A percentile compares a stretch with the other conserved stretches of the same genome.
These are phyloP conservation scores for Crocodylus rhombifer DNA, from an alignment of 2,797 vertebrate species.

Conservation along the genomic window DNA sequence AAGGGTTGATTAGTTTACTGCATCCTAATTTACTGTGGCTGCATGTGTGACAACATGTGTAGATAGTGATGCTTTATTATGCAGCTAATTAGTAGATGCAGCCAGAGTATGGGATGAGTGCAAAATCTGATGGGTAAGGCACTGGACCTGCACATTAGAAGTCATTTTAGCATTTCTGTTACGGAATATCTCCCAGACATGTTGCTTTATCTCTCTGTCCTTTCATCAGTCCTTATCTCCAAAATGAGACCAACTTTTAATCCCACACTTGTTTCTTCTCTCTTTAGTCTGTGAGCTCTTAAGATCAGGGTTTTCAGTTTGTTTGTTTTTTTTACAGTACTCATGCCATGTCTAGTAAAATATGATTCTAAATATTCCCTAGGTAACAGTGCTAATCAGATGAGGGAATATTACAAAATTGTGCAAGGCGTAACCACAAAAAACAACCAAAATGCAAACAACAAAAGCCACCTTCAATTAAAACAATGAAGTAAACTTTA, in stretches of 20 bases:
- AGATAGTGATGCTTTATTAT: not conserved
- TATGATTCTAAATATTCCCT: not conserved
- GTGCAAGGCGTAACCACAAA: not conserved
- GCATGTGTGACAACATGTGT: not conserved
- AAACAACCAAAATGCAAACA: not conserved
- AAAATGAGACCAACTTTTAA: not conserved
- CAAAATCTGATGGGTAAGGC: not conserved
- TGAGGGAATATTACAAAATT: not conserved
- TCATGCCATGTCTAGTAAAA: not conserved
- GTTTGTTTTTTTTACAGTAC: not conserved
- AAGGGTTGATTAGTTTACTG: no score
- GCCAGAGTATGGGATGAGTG: not conserved
- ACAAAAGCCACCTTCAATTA: not conserved
- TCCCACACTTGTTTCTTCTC: not conserved
- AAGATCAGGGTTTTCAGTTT: not conserved
- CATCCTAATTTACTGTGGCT: no score
- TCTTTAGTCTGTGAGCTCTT: not conserved
- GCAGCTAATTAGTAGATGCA: not conserved
- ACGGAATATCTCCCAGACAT: rapidly evolving
- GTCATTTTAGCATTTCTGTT: not conserved
- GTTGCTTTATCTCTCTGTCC: not conserved
- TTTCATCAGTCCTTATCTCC: not conserved
- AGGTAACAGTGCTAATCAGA: not conserved
- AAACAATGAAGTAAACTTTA: not conserved
- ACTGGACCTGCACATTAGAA: rapidly evolving